Evolutionary conservation across 2,797 vertebrate species (phyloP), one percentile per base, ranked within the genome.

Genomic region (Falco novaeseelandiae): DNA sequence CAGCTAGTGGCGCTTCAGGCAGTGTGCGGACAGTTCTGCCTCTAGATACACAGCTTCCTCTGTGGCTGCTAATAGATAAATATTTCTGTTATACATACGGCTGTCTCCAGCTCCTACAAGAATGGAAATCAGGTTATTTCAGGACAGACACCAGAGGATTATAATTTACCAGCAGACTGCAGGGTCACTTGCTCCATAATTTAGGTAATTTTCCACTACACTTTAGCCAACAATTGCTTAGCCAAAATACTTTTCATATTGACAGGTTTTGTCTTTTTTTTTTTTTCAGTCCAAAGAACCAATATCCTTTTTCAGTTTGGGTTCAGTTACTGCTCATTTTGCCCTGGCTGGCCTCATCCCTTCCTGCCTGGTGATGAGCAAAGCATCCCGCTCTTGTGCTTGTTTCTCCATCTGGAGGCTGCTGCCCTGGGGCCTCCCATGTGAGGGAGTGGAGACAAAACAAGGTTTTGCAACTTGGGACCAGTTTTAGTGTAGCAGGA

Each of bases 61-160:
- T 42, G 14, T 5, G 27, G 13, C 61, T 76, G 71, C 32, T 91
- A 67, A 55, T n/a, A 44, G 32, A 20, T 27, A 2, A 6, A 2
- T 7, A 42, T 69, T 91, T 61, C 44, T 88, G 44, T 63, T 76
- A 25, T 9, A 65, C 40, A 8, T 48, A 40, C 2, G 2, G 13
- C 66, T 42, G 15, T 58, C 58, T 65, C 42, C 8, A 4, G 57
- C 16, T 90, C 30, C 42, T 69, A 13, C 40, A 85, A 67, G 69
- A 88, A 66, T 71, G 61, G 71, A 87, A 94, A 96, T 82, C 20
- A 76, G n/a, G 46, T 91, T 80, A 90, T 93, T 89, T 87, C 34
- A 85, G 57, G 52, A 22, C 49, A 91, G 73, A 73, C 36, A 71
- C 32, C 38, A 80, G 59, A 91, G 38, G 49, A 67, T 77, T 67